A percentile compares a stretch with the other conserved stretches of the same genome.
phyloP scores from a whole-genome alignment of 1,140 invertebrate genomes.

The Zaprionus vittiger region DNA sequence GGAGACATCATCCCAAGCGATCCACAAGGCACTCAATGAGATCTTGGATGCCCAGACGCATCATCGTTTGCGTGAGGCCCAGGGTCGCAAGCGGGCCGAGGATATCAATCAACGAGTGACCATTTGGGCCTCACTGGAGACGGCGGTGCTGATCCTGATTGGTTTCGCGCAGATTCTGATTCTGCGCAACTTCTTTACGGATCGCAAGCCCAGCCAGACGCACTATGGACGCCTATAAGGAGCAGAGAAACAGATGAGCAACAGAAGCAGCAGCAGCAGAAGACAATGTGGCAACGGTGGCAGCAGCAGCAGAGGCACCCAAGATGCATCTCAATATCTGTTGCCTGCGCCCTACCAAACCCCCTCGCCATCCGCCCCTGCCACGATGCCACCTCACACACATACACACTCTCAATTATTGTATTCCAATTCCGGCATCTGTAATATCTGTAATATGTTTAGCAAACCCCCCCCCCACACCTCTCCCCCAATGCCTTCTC shows the following conservation, averaged over 20 bases:
- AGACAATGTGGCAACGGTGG: slow-evolving; percentile 2
- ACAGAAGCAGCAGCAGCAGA: neutral
- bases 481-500: neutral
- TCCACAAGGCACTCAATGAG: slow-evolving; percentile 94
- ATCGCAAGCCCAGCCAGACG: slow-evolving; percentile 88
- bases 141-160: slow-evolving; percentile 92
- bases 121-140: slow-evolving; percentile 96
- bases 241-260: neutral
- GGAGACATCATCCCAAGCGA: slow-evolving; percentile 94
- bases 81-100: slow-evolving; percentile 96
- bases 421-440: slow-evolving; percentile 20
- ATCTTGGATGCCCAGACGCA: slow-evolving; percentile 98
- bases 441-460: slow-evolving; percentile 22
- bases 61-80: slow-evolving; percentile 96
- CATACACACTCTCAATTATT: slow-evolving; percentile 9
- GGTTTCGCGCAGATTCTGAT: slow-evolving; percentile 95
- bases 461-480: neutral
- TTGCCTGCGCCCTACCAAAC: neutral
- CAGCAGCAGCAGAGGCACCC: neutral
- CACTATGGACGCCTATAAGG: slow-evolving; percentile 73
- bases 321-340: slow-evolving; percentile 17
- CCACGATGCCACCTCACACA: slow-evolving; percentile 2
- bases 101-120: slow-evolving; percentile 97
- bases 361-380: neutral
- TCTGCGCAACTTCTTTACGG: slow-evolving; percentile 97